Percentiles rank a stretch among this genome's conserved stretches.
phyloP scores from a whole-genome alignment of 1,140 invertebrate species.

The Hypsibius dujardini region DNA sequence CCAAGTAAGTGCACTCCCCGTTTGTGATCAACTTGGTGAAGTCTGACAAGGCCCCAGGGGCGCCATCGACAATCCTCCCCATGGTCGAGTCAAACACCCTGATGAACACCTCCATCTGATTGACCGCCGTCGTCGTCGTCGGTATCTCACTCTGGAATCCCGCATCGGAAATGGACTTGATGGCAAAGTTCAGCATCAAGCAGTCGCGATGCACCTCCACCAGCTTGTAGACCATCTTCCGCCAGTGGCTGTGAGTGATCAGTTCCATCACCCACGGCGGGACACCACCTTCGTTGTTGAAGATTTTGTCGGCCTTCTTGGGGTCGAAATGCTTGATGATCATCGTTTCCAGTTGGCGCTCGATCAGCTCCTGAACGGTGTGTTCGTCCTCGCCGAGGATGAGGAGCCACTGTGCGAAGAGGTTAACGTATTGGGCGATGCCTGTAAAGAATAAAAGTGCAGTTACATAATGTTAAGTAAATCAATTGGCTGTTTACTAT shows the following conservation, averaged over 20 bases:
- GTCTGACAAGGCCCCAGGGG: constrained; percentile 23
- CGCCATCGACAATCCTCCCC: constrained; percentile 60
- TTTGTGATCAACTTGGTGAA: constrained; percentile 82
- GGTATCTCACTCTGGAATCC: constrained; percentile 99
- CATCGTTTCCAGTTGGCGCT: constrained; percentile 91
- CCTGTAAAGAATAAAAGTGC: too few species aligned
- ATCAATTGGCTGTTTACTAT: too few species aligned
- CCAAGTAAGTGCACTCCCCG: constrained; percentile 93
- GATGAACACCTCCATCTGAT: constrained; percentile 97
- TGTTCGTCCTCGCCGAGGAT: constrained; percentile 44
- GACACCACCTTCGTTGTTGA: constrained; percentile 90
- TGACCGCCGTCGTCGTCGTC: constrained; percentile 94
- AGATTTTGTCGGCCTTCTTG: constrained; percentile 95
- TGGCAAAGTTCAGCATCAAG: constrained; percentile 95
- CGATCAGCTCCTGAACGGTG: constrained; percentile 78
- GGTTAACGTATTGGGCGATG: constrained; percentile 87
- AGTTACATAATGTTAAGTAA: too few species aligned
- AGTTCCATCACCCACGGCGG: constrained; percentile 94
- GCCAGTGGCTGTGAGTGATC: constrained; percentile 94
- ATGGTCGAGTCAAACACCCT: constrained; percentile 87
- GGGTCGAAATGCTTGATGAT: constrained; percentile 94
- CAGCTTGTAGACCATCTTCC: constrained; percentile 84
- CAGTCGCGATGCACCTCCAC: constrained; percentile 97
- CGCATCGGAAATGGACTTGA: constrained; percentile 95
- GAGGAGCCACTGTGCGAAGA: constrained; percentile 91